Conservation (phyloP, 2,888 invertebrate genomes). For the Elmis aenea region DNA sequence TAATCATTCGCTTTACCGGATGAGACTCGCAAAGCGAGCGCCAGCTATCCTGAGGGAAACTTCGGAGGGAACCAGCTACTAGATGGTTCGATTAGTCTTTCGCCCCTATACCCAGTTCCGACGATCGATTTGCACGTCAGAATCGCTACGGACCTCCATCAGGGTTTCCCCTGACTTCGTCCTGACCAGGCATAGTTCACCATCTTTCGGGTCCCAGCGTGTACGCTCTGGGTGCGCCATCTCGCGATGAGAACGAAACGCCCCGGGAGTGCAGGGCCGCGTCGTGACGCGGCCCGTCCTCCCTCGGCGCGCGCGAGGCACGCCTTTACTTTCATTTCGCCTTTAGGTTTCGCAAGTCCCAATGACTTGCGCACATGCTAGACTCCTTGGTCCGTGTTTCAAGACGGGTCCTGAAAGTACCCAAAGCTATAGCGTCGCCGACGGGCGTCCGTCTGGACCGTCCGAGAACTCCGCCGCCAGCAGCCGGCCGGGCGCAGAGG, state of each 20-base stretch:
- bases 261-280: slow-evolving; percentile 55
- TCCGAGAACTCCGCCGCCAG: too few relatives aligned
- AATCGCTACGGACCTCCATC: slow-evolving; percentile 69
- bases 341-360: too few relatives aligned
- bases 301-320: slow-evolving; percentile 41
- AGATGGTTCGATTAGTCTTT: slow-evolving; percentile 72
- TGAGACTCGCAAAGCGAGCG: slow-evolving; percentile 52
- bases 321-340: too few relatives aligned
- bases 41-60: slow-evolving; percentile 72
- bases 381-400: too few relatives aligned
- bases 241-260: slow-evolving; percentile 48
- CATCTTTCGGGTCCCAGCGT: slow-evolving; percentile 69
- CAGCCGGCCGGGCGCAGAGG: too few relatives aligned
- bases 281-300: slow-evolving; percentile 43
- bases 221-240: slow-evolving; percentile 59
- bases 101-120: slow-evolving; percentile 69
- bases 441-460: too few relatives aligned
- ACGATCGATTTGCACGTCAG: slow-evolving; percentile 78
- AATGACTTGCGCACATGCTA: too few relatives aligned
- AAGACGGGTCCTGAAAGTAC: too few relatives aligned
- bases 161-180: slow-evolving; percentile 65
- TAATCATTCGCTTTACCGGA: slow-evolving; percentile 74
- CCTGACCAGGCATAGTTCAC: slow-evolving; percentile 69
- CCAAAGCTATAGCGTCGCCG: too few relatives aligned
- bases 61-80: slow-evolving; percentile 73